Percentiles rank a stretch among this genome's conserved stretches.
phyloP scores from a whole-genome alignment of 2,797 vertebrate species.

The Mormyrops attenuatus region DNA sequence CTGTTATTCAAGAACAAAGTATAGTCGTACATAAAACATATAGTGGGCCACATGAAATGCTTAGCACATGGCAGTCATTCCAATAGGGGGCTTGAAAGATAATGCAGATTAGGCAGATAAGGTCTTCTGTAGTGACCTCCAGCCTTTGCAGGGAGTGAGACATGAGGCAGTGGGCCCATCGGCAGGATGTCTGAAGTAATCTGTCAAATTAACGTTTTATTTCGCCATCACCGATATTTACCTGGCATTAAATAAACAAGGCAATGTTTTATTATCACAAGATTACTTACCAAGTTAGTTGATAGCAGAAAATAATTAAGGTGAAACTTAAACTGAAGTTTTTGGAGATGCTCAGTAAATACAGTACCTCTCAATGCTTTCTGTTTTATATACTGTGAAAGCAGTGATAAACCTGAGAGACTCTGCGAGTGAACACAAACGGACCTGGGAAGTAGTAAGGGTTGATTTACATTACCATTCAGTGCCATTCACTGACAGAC shows the following conservation, averaged over 20 bases:
- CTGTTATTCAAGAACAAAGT: slow-evolving; percentile 3
- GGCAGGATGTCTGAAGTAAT: not conserved
- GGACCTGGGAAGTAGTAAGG: slow-evolving; percentile 1
- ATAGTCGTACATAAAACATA: not conserved
- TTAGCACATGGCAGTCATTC: slow-evolving; percentile 4
- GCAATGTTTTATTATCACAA: not conserved
- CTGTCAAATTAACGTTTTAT: not conserved
- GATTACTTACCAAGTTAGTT: not conserved
- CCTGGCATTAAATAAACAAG: not conserved
- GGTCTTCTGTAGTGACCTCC: not conserved
- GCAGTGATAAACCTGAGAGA: not conserved
- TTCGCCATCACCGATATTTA: not conserved
- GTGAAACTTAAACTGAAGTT: not conserved
- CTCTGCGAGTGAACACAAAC: too few relatives aligned
- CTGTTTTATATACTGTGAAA: not conserved
- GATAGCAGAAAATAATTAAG: not conserved
- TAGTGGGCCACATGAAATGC: not conserved
- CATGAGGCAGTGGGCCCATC: not conserved
- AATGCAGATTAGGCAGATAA: slow-evolving; percentile 12
- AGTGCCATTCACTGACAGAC: not conserved
- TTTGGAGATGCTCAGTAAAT: not conserved
- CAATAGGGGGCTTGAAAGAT: not conserved
- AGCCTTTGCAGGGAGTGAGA: not conserved
- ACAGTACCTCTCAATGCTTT: not conserved
- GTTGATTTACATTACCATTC: not conserved